Conservation (phyloP, 2,113 vertebrate genomes). For the Sinocyclocheilus maitianheensis region DNA sequence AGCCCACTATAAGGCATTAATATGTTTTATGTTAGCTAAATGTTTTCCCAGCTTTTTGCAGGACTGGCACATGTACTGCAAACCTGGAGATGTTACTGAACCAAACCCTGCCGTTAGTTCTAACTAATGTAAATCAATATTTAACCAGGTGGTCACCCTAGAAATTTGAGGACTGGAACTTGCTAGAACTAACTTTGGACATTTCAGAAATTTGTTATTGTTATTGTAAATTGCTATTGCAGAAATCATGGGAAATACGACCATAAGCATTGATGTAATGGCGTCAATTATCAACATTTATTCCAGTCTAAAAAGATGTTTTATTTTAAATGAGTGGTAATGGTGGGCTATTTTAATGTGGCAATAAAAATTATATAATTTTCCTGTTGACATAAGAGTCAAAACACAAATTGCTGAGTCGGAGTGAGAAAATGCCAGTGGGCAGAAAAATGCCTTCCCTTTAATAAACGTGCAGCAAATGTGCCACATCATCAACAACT, state of each 20-base stretch:
- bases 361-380: not conserved
- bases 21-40: not conserved
- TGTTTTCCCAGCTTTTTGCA: not conserved
- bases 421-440: slow-evolving; percentile 22
- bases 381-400: not conserved
- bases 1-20: not conserved
- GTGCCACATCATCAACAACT: slow-evolving; percentile 68
- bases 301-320: not conserved
- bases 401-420: slow-evolving; percentile 27
- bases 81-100: not conserved
- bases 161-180: not conserved
- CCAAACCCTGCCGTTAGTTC: no score
- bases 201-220: no score
- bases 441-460: slow-evolving; percentile 41
- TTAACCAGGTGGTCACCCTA: no score
- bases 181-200: not conserved
- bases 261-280: not conserved
- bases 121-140: no score
- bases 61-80: not conserved
- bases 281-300: not conserved
- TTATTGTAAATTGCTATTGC: not conserved
- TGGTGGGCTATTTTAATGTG: not conserved
- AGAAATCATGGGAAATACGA: not conserved
- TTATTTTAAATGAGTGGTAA: not conserved
- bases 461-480: slow-evolving; percentile 39